phyloP scores from a whole-genome alignment of 1,140 invertebrate genomes.

The Ditylenchus dipsaci region DNA sequence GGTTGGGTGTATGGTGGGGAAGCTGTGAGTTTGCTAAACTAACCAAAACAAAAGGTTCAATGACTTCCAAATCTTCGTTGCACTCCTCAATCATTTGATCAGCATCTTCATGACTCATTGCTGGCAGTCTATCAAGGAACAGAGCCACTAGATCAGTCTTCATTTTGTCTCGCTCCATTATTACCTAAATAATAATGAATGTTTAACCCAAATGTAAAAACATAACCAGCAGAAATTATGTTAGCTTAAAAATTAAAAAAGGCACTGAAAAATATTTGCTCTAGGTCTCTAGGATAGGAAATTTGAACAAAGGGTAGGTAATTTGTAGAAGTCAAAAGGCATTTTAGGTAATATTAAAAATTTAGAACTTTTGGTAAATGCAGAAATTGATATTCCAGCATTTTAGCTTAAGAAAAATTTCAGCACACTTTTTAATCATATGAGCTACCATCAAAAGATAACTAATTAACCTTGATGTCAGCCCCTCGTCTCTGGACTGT shows the following conservation, averaged over 20 bases:
- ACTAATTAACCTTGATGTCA: conserved; percentile 66
- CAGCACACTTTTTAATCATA: too few species aligned
- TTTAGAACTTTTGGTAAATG: too few species aligned
- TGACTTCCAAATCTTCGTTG: conserved; percentile 90
- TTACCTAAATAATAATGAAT: conserved; percentile 32
- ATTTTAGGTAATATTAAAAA: too few species aligned
- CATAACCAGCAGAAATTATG: too few species aligned
- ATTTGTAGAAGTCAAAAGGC: too few species aligned
- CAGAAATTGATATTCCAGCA: too few species aligned
- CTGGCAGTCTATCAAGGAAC: conserved; percentile 85
- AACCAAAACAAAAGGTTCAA: conserved; percentile 93
- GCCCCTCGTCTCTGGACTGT: conserved; percentile 91
- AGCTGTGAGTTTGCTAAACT: conserved; percentile 1
- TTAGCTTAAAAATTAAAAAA: too few species aligned
- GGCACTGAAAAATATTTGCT: too few species aligned
- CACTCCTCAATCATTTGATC: conserved; percentile 81
- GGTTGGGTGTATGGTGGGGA: not conserved
- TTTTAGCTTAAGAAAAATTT: too few species aligned
- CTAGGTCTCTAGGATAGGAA: too few species aligned
- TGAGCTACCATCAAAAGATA: too few species aligned
- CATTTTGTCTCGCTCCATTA: conserved; percentile 63
- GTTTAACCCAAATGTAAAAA: conserved; percentile 3
- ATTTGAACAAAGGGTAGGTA: too few species aligned
- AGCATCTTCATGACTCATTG: conserved; percentile 79
- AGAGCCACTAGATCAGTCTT: conserved; percentile 85